Conservation (phyloP, 2,113 vertebrate genomes). For the Myiagra hebetior region DNA sequence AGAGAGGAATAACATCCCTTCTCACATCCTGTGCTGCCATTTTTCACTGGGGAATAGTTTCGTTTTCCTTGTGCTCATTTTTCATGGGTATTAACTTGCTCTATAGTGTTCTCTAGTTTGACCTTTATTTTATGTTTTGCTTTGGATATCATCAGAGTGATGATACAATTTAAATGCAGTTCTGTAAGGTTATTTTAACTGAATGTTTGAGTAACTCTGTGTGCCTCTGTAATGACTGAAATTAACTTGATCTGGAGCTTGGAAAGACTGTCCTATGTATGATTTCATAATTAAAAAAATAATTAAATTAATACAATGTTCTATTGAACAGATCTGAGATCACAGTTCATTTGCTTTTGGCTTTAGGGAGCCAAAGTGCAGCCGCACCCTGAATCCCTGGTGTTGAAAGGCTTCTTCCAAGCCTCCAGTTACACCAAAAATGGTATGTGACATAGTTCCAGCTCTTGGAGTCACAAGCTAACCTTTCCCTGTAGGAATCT, state of each 20-base stretch:
- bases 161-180: constrained; percentile 20
- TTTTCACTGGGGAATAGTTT: constrained; percentile 22
- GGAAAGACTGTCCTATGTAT: not conserved
- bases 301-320: not conserved
- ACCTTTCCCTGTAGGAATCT: not conserved
- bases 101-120: not conserved
- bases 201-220: not conserved
- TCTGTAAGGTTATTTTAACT: constrained; percentile 23
- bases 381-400: not conserved
- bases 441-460: not conserved
- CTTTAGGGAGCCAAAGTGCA: not conserved
- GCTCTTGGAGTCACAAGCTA: not conserved
- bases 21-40: not conserved
- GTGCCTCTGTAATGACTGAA: not conserved
- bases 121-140: constrained; percentile 49
- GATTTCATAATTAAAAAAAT: not conserved
- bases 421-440: not conserved
- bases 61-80: constrained; percentile 23
- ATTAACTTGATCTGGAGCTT: constrained; percentile 2
- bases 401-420: not conserved
- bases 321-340: not conserved
- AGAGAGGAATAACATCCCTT: not conserved
- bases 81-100: constrained; percentile 41
- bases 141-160: constrained; percentile 13
- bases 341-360: constrained; percentile 26